Evolutionary conservation across 2,888 invertebrate genomes (phyloP), one percentile per base, ranked within the genome.

Genomic region (Hoplodrina blanda): DNA sequence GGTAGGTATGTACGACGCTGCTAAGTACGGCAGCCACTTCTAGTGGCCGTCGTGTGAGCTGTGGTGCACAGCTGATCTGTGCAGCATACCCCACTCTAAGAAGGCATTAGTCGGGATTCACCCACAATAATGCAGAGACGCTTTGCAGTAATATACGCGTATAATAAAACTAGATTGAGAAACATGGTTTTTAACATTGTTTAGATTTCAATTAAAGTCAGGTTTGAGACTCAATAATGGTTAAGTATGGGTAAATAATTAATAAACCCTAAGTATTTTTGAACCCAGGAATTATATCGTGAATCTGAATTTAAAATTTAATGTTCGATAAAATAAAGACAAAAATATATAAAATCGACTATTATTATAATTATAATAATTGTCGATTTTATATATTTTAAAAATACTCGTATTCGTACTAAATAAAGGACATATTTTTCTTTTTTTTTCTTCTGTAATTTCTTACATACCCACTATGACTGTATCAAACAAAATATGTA

Each of bases 11-110:
- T 80, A 63, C 49, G 76, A 33, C 49, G 44, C 53, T 44, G 59
- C 44, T 76, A 63, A 61, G 63, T 69, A 61, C 44, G 33, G 60
- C 44, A 59, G 56, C 63, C 60, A 57, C 49, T 69, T 76, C 70
- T 80, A 69, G 76, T 53, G 69, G 69, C 62, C 7, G 46, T 33
- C 19, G 13, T 41, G 41, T 4, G 41, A 13, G 41, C 25, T 68
- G 76, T 30, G 76, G 59, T 52, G 54, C 62, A 52, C 25, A 80
- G 62, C 76, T 76, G 62, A 76, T 69, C 49, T 80, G 55, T 52
- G 55, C 44, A 56, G 33, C n/a, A 37, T 6, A 25, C 49, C 49
- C 53, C 13, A 49, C 10, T 57, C 30, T 62, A 37, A 19, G 52
- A 19, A 46, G 15, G 44, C 49, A 68, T 76, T 68, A 63, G 55